phyloP scores from a whole-genome alignment of 2,797 vertebrate species.

The Semotilus atromaculatus region DNA sequence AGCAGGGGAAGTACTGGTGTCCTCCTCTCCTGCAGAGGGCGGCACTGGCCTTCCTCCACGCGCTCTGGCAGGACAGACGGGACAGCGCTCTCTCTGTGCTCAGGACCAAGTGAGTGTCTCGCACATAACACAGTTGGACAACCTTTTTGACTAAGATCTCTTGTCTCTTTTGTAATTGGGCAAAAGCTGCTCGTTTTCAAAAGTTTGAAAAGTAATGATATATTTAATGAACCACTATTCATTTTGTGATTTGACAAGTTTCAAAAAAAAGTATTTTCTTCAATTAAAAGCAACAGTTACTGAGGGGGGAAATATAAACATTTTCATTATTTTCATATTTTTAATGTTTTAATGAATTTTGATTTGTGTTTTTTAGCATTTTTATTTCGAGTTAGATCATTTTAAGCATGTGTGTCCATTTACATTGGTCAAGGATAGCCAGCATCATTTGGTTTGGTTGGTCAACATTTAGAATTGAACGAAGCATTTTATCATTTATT shows the following conservation, averaged over 20 bases:
- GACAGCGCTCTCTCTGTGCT: constrained; percentile 96
- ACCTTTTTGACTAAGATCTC: not conserved
- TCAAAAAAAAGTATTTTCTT: not conserved
- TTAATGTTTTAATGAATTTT: not conserved
- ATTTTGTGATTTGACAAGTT: not conserved
- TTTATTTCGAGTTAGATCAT: not conserved
- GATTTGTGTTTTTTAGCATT: not conserved
- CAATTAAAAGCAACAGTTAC: not conserved
- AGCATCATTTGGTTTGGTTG: not conserved
- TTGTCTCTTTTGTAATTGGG: too few relatives aligned
- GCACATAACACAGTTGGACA: not conserved
- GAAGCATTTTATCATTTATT: not conserved
- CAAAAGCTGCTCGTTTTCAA: too few relatives aligned
- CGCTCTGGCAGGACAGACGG: constrained; percentile 96
- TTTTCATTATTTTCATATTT: not conserved
- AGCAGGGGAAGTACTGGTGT: constrained; percentile 93
- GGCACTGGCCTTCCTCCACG: constrained; percentile 92
- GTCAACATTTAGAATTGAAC: not conserved
- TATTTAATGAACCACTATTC: not conserved
- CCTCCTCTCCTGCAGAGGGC: constrained; percentile 92
- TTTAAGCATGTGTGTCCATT: not conserved
- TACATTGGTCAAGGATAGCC: not conserved
- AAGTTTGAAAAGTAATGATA: too few relatives aligned
- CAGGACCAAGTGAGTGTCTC: constrained; percentile 85
- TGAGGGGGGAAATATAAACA: not conserved